phyloP scores from a whole-genome alignment of 2,113 vertebrate species.

The Notiomystis cincta region DNA sequence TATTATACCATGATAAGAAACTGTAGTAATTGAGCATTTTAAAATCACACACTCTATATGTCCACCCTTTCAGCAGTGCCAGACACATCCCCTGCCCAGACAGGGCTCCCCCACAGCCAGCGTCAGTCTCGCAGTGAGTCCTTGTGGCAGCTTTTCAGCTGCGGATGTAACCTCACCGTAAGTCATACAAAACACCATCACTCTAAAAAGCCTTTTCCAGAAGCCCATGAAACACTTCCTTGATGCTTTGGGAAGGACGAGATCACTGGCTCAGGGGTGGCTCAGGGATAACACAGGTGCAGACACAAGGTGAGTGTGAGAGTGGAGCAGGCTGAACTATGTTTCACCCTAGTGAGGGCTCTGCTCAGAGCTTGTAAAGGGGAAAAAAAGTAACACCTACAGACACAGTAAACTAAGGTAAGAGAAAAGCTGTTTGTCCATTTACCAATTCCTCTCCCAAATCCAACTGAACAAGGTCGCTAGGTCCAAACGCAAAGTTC shows the following conservation, averaged over 20 bases:
- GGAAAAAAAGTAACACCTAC: background rate
- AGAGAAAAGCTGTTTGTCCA: background rate
- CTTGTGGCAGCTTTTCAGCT: background rate
- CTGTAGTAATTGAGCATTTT: background rate
- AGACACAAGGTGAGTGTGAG: background rate
- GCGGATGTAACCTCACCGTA: background rate
- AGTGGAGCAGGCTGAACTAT: background rate
- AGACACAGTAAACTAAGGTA: background rate
- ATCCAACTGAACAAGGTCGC: background rate
- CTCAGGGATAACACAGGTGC: background rate
- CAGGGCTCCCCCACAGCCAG: no score
- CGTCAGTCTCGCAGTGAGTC: background rate
- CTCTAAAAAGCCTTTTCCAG: constrained; percentile 26
- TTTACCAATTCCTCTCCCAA: background rate
- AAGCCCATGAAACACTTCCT: background rate
- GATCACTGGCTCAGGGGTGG: background rate
- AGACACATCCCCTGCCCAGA: background rate
- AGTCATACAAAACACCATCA: background rate
- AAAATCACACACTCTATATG: background rate
- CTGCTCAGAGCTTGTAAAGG: background rate
- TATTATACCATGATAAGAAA: background rate
- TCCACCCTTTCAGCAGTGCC: background rate
- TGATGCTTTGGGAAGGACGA: background rate
- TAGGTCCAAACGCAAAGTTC: background rate
- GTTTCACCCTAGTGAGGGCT: background rate